Evolutionary conservation across 2,797 vertebrate species (phyloP).

Genomic region (Decapterus maruadsi): DNA sequence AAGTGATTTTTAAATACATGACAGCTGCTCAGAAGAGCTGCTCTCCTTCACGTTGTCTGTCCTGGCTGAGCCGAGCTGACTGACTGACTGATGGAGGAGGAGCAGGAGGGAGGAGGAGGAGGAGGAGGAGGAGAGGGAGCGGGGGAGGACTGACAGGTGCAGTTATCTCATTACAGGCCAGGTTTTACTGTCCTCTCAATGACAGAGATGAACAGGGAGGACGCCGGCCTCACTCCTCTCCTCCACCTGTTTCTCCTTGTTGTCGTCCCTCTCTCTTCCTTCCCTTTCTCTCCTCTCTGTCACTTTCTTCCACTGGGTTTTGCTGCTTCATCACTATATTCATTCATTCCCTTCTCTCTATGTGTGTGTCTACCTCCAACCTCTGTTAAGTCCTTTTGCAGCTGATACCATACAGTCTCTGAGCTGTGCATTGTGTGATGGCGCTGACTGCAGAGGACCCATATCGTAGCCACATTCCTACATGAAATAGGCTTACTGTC

Average conservation of each 20-base stretch:
- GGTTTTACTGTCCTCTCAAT: constrained; percentile 60
- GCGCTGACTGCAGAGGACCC: constrained; percentile 64
- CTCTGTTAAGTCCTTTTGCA: constrained; percentile 39
- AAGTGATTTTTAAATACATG: constrained; percentile 7
- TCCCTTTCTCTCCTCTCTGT: background rate
- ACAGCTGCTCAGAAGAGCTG: constrained; percentile 19
- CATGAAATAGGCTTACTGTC: constrained; percentile 73
- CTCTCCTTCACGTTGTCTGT: constrained; percentile 14
- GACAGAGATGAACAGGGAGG: constrained; percentile 36
- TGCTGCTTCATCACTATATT: constrained; percentile 13
- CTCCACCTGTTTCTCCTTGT: constrained; percentile 43
- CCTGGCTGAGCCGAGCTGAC: constrained; percentile 10
- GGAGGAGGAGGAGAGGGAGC: constrained; percentile 13
- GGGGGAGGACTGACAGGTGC: constrained; percentile 37
- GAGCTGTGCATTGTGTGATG: constrained; percentile 60
- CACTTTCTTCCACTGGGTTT: background rate
- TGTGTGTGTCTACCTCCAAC: background rate
- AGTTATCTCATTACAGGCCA: constrained; percentile 51
- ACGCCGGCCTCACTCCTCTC: constrained; percentile 37
- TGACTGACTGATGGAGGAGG: constrained; percentile 22
- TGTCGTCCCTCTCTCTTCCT: constrained; percentile 9
- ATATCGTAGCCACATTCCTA: constrained; percentile 43
- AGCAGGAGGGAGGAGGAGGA: constrained; percentile 9
- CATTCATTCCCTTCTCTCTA: background rate
- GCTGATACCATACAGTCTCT: constrained; percentile 20